Evolutionary conservation across 2,797 vertebrate species (phyloP).

Genomic region (Halcyon chelicuti): DNA sequence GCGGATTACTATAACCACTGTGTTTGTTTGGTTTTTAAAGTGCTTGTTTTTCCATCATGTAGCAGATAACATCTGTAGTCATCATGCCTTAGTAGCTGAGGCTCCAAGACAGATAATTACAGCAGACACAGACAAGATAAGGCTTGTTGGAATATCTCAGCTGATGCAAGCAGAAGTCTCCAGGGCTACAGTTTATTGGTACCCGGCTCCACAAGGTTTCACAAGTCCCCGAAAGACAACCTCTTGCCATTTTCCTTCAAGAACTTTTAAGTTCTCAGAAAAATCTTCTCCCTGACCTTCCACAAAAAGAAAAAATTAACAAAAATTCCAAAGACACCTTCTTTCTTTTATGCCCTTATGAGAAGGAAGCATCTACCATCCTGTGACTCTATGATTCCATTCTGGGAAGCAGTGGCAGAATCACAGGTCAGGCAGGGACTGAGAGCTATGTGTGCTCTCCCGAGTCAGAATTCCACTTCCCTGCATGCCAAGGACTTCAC

Average conservation of each 20-base stretch:
- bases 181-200: background rate
- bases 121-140: background rate
- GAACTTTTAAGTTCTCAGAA: background rate
- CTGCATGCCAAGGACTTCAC: background rate
- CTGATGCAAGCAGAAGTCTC: background rate
- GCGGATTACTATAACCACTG: background rate
- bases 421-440: background rate
- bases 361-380: background rate
- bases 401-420: background rate
- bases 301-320: background rate
- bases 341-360: background rate
- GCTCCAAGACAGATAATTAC: background rate
- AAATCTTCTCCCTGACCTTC: background rate
- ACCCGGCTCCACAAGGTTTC: background rate
- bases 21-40: conserved; percentile 6
- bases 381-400: background rate
- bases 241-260: background rate
- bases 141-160: background rate
- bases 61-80: conserved; percentile 23
- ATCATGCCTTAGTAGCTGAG: background rate
- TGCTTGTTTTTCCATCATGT: conserved; percentile 15
- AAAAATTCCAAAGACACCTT: background rate
- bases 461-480: background rate
- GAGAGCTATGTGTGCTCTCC: background rate
- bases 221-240: background rate